Evolutionary conservation across 2,113 vertebrate genomes (phyloP), one percentile per base, ranked within the genome.

Genomic region (Pleuronectes platessa): DNA sequence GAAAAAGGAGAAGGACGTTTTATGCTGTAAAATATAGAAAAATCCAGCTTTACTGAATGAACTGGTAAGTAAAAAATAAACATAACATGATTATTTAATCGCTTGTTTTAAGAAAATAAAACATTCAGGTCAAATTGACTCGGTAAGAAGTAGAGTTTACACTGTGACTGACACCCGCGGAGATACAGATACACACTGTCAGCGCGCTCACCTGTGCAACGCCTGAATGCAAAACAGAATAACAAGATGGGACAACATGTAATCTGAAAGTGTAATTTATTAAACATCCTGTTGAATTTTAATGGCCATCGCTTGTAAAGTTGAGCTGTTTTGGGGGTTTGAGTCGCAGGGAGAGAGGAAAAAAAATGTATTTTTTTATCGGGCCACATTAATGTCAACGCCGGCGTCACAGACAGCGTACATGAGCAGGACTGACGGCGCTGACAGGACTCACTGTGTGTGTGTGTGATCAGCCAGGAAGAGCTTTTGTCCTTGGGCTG

Each of bases 401-500:
- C 66, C 60, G 67, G 84, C 64, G 69, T 87, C 85, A 86, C 77
- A 76, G 82, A 51, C 85, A 85, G 86, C 77, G 68, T 75, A 83
- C 88, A 86, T 72, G 78, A 89, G 61, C 85, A 63, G 79, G 81
- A 80, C 74, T 90, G 92, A 89, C 81, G 76, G 83, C 59, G 18
- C 77, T 92, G 91, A 93, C 90, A 91, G 92, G 85, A 55, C 54
- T 73, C 45, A 10, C 47, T 62, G 61, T 78, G 71, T 27, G 71
- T 62, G 73, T 21, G 81, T 64, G 82, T 69, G 92, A 92, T 92
- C 92, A 91, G 88, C 83, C 78, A 85, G 87, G 90, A 92, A 92
- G 89, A 86, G 92, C 90, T 91, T 93, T 93, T 93, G 94, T 94
- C 92, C 92, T 94, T 94, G 93, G 89, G 90, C 84, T 87, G 88